A percentile compares a stretch with the other conserved stretches of the same genome.
phyloP scores from a whole-genome alignment of 2,113 vertebrate genomes.

The Dasyurus viverrinus region DNA sequence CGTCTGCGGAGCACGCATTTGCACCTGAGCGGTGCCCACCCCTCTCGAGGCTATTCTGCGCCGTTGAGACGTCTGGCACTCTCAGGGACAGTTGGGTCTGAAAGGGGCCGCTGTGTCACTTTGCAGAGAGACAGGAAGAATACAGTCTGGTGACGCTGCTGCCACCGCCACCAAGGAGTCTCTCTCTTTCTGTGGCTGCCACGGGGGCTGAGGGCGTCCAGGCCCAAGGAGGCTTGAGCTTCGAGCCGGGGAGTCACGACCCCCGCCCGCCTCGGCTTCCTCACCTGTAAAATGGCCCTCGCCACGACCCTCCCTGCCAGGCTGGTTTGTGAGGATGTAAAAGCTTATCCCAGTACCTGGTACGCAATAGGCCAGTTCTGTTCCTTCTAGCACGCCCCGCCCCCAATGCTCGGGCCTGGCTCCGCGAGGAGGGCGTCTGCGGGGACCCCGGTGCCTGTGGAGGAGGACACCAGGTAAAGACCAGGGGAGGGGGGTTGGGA shows the following conservation, averaged over 20 bases:
- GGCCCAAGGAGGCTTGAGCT: neutral
- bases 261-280: neutral
- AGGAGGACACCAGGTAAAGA: neutral
- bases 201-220: neutral
- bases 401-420: no score
- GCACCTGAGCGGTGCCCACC: neutral
- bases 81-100: no score
- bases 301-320: neutral
- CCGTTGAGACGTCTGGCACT: neutral
- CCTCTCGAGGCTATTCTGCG: neutral
- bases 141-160: neutral
- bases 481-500: neutral
- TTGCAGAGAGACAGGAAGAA: neutral
- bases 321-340: neutral
- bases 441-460: neutral
- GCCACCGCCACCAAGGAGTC: neutral
- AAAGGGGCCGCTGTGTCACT: neutral
- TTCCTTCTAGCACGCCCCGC: neutral
- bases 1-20: neutral
- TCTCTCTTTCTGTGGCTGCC: neutral
- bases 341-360: neutral
- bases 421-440: neutral
- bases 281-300: neutral
- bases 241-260: neutral
- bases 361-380: neutral